Base-by-base conservation (phyloP, 23 tunicate genomes). In the Clavelina lepadiformis region DNA sequence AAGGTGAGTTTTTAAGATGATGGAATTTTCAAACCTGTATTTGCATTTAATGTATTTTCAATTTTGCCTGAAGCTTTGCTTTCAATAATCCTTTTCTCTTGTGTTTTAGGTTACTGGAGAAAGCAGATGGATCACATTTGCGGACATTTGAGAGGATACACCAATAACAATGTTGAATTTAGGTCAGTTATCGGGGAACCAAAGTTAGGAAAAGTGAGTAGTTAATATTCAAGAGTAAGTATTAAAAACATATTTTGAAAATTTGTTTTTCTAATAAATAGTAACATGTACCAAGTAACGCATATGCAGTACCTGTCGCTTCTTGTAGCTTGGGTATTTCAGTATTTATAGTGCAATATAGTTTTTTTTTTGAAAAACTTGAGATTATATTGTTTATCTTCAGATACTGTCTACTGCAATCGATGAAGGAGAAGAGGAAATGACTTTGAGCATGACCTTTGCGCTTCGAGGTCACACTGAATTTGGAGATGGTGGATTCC, bases 101-200 rank as follows among this genome's bases (percentile, higher is more conserved):
- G 28, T 51, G 46, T 28, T 31, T 34, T 38, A 79, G 98, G 98
- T 7, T 83, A 51, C 51, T 93, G 98, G 98, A 58, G 98, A 46
- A 85, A 93, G 38, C 98, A 93, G 57, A 67, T 93, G 52, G 98
- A 83, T 53, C 98, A 93, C 38, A 69, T 93, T 22, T 83, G 83
- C 57, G 98, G 93, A 7, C 98, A 93, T 50, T 35, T 83, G 38
- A 60, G 88, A 2, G 76, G 83, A 4, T 93, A 83, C 68, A 85
- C 98, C 25, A 79, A 82, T 53, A 93, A 93, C 65, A 74, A 93
- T 41, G 83, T 79, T 4, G 98, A 83, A 46, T 93, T 83, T 36
- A 73, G 98, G n/a, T 79, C 92, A 3, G 81, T 78, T 15, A 72
- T 93, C 57, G 94, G 82, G 1, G 98, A 93, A 61, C 93, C 93